A percentile compares a stretch with the other conserved stretches of the same genome.
Evolutionary conservation across 2,888 invertebrate genomes (phyloP).

Genomic region (Syrista parreyssii): DNA sequence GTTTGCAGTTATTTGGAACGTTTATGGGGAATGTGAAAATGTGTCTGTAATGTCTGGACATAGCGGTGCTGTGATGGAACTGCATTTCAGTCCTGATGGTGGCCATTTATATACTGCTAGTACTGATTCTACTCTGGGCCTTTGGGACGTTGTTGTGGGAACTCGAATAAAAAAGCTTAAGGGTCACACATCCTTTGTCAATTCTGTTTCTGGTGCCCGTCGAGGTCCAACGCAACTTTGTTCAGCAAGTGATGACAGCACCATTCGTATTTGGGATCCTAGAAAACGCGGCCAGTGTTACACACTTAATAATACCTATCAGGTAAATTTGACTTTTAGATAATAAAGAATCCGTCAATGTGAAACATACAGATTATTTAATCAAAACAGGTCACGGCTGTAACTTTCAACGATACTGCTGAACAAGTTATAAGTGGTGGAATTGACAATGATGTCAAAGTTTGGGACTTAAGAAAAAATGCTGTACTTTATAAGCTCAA

Average conservation of each 20-base stretch:
- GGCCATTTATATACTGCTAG: slow-evolving; percentile 89
- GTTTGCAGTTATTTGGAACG: slow-evolving; percentile 88
- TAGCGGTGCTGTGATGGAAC: slow-evolving; percentile 94
- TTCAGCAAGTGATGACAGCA: slow-evolving; percentile 95
- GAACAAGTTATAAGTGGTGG: slow-evolving; percentile 96
- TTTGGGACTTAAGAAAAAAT: slow-evolving; percentile 96
- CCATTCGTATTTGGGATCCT: slow-evolving; percentile 93
- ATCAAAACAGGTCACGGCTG: slow-evolving; percentile 75
- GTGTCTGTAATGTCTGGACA: slow-evolving; percentile 94
- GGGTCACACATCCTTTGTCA: slow-evolving; percentile 83
- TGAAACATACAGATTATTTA: slow-evolving; percentile 5
- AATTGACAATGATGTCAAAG: slow-evolving; percentile 96
- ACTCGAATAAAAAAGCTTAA: slow-evolving; percentile 89
- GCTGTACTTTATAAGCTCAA: slow-evolving; percentile 85
- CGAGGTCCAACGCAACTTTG: slow-evolving; percentile 91
- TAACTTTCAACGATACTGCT: slow-evolving; percentile 94
- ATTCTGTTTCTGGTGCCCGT: slow-evolving; percentile 79
- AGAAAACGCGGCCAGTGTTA: slow-evolving; percentile 84
- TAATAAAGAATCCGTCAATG: not conserved
- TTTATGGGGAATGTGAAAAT: slow-evolving; percentile 98
- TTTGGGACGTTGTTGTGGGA: slow-evolving; percentile 95
- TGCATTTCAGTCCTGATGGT: slow-evolving; percentile 89
- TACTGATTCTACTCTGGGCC: slow-evolving; percentile 93
- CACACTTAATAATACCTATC: slow-evolving; percentile 79
- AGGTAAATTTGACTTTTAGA: slow-evolving; percentile 61